A percentile compares a stretch with the other conserved stretches of the same genome.
phyloP scores from a whole-genome alignment of 2,888 invertebrate genomes.

The Hesperia comma region DNA sequence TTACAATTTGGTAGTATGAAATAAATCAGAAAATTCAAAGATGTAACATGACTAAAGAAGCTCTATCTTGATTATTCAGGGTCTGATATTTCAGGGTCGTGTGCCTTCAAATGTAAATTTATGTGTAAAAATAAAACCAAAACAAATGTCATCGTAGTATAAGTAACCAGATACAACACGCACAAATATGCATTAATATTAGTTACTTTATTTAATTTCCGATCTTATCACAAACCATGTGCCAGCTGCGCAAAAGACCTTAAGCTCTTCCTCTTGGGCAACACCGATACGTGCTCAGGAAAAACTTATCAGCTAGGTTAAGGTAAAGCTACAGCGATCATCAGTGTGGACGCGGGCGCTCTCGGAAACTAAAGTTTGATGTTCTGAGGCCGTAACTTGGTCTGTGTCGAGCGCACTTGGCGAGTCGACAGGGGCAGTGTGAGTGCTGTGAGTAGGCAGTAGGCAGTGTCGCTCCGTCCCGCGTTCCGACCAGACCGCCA shows the following conservation, averaged over 20 bases:
- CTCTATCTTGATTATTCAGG: too few relatives aligned
- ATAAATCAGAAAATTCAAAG: too few relatives aligned
- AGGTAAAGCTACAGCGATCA: conserved; percentile 30
- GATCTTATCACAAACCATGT: conserved; percentile 11
- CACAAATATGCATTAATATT: neutral
- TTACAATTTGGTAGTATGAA: neutral
- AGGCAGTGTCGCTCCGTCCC: conserved; percentile 72
- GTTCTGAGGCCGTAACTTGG: conserved; percentile 55
- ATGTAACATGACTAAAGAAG: too few relatives aligned
- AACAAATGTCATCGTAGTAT: neutral
- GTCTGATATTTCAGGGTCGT: too few relatives aligned
- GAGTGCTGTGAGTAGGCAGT: conserved; percentile 40
- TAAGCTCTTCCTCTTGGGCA: conserved; percentile 29
- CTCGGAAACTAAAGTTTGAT: conserved; percentile 79
- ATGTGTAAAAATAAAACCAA: neutral
- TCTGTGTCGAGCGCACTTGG: conserved; percentile 38
- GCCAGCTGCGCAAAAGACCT: conserved; percentile 22
- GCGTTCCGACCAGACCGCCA: conserved; percentile 71
- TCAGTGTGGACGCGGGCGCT: conserved; percentile 65
- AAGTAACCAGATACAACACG: neutral
- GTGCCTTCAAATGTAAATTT: neutral
- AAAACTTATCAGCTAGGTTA: conserved; percentile 29
- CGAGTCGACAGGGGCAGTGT: conserved; percentile 1
- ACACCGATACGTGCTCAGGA: conserved; percentile 12
- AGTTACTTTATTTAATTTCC: conserved; percentile 9